Evolutionary conservation across 2,888 invertebrate species (phyloP).

Genomic region (Tridacna gigas): DNA sequence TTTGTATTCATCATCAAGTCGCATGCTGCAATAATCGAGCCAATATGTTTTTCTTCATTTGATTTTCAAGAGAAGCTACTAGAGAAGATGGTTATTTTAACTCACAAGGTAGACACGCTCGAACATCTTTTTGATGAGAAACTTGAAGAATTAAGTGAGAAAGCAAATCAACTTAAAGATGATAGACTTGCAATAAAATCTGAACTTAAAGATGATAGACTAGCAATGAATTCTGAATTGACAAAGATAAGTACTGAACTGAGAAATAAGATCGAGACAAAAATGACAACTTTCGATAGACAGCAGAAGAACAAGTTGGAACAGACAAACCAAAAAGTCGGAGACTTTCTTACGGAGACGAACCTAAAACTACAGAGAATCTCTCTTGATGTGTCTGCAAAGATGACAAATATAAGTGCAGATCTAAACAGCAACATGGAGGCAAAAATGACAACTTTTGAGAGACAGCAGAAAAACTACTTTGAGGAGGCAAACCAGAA

Average conservation of each 20-base stretch:
- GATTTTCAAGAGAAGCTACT: constrained; percentile 7
- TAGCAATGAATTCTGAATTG: too few species aligned
- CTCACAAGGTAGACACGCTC: background rate
- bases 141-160: background rate
- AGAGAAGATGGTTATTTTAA: background rate
- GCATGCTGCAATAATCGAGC: background rate
- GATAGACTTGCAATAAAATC: background rate
- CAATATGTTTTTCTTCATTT: background rate
- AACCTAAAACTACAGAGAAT: too few species aligned
- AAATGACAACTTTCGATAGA: background rate
- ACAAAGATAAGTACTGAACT: too few species aligned
- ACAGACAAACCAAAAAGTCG: too few species aligned
- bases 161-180: background rate
- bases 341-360: too few species aligned
- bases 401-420: too few species aligned
- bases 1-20: too few species aligned
- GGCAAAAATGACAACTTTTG: background rate
- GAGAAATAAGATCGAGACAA: too few species aligned
- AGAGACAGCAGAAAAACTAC: background rate
- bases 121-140: background rate
- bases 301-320: background rate
- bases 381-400: too few species aligned
- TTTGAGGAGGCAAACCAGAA: too few species aligned
- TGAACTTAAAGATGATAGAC: too few species aligned
- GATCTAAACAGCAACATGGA: background rate